phyloP scores from a whole-genome alignment of 2,888 invertebrate species.

The Lacanobia oleracea region DNA sequence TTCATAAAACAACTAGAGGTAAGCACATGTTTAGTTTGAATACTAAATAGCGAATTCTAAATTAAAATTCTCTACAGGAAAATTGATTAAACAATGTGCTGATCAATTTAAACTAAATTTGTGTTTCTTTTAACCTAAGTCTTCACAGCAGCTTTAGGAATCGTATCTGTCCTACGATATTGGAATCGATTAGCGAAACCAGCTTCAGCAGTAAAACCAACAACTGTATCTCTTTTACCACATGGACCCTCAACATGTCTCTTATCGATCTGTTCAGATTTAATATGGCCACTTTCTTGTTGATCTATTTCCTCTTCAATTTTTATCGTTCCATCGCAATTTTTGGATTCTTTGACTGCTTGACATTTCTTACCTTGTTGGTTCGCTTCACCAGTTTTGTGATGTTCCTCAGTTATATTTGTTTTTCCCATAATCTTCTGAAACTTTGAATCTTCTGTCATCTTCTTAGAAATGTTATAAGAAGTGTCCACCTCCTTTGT shows the following conservation, averaged over 20 bases:
- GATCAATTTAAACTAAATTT: no score
- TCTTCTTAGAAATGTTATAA: background rate
- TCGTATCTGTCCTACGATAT: background rate
- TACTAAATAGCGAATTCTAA: no score
- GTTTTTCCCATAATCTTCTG: background rate
- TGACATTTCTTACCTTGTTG: background rate
- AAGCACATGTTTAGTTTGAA: no score
- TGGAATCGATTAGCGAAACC: background rate
- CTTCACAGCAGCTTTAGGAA: background rate
- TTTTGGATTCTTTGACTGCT: background rate
- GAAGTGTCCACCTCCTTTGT: background rate
- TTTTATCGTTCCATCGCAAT: background rate
- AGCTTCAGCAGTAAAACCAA: background rate
- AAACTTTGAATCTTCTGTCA: accelerated
- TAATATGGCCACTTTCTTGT: background rate
- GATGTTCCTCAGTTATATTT: background rate
- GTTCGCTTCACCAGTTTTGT: background rate
- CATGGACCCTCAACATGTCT: background rate
- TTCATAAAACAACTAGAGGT: no score
- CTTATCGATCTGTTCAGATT: background rate
- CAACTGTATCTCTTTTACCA: background rate
- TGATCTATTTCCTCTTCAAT: background rate
- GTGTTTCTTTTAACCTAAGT: no score
- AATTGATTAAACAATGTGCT: no score
- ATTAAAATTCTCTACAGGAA: no score